Base-by-base conservation (phyloP, 2,888 invertebrate species). In the Zaprionus lineosus region DNA sequence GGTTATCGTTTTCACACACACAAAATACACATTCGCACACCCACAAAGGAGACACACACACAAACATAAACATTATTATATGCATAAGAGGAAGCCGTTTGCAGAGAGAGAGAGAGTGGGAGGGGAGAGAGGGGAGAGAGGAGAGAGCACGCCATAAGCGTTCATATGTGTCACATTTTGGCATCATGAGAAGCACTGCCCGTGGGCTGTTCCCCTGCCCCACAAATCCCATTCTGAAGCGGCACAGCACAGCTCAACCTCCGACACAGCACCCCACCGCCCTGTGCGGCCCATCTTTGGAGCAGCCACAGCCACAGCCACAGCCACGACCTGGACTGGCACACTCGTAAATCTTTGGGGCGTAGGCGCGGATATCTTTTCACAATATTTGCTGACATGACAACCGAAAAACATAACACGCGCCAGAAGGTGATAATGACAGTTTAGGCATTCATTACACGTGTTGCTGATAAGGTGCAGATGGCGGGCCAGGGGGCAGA, bases 361-460 rank as follows among this genome's bases (percentile, higher is more conserved):
- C 7, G 41, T 36, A 51, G 58, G 40, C 40, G 36, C 26, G 60
- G 56, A 74, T 84, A 71, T 71, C 71, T 73, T 81, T 71, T 66
- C 72, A 84, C 79, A 82, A 84, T 82, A 78, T 82, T 84, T 82
- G 84, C 84, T 84, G 81, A 82, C 81, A 82, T 82, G 81, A 82
- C 81, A 84, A 84, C 76, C 79, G 67, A 76, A 74, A 78, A 82
- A 79, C 83, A 82, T 82, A 79, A 71, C 66, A 69, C 60, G 66
- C 64, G 39, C 70, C 67, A 55, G 68, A 74, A 79, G 82, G 82
- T 79, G 82, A 82, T 82, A 84, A 82, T 82, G 84, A 76, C 83
- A 84, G 79, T 84, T 82, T 84, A 82, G 77, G 83, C 84, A 82
- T 84, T 82, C 84, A 84, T 82, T 82, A 84, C 82, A 82, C 84